Evolutionary conservation across 2,113 vertebrate species (phyloP).

Genomic region (Chloebia gouldiae): DNA sequence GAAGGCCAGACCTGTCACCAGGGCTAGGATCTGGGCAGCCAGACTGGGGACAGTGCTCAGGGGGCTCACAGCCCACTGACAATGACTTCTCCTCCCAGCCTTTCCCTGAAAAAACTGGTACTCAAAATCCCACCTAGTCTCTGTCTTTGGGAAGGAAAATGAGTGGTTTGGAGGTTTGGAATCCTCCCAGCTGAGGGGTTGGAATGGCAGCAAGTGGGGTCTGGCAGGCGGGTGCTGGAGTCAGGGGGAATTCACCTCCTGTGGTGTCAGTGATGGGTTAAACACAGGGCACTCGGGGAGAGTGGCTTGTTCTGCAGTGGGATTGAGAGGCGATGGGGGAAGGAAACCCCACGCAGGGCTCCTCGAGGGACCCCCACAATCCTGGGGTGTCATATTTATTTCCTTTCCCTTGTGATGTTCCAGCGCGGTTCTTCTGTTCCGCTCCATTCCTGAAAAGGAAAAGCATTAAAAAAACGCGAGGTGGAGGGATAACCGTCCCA

Average conservation of each 20-base stretch:
- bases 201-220: rapidly evolving
- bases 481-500: neutral
- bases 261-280: neutral
- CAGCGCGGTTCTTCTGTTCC: rapidly evolving
- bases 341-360: neutral
- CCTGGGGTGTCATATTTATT: neutral
- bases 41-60: neutral
- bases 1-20: neutral
- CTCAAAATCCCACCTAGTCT: neutral
- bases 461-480: neutral
- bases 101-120: neutral
- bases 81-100: neutral
- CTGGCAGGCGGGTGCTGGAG: neutral
- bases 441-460: neutral
- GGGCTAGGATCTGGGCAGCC: neutral
- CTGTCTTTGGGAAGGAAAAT: neutral
- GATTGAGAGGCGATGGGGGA: neutral
- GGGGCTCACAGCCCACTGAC: neutral
- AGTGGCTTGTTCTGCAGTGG: neutral
- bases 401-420: neutral
- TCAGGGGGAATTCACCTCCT: rapidly evolving
- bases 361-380: neutral
- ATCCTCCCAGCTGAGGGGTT: neutral
- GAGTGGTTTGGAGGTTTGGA: neutral
- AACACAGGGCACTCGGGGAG: neutral